Evolutionary conservation across 2,113 vertebrate genomes (phyloP).

Genomic region (Symphodus melops): DNA sequence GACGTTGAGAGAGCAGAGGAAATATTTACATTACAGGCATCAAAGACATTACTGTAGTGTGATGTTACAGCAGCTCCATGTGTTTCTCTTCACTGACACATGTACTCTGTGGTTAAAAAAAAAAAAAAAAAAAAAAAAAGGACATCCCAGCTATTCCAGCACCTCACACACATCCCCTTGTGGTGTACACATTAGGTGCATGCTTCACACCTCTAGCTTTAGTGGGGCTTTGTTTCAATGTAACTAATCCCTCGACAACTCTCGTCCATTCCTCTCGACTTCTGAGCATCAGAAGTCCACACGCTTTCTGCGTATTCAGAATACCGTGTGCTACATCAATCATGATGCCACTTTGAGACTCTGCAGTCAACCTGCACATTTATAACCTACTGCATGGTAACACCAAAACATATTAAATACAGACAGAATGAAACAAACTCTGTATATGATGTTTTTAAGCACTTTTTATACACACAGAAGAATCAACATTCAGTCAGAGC

Average conservation of each 20-base stretch:
- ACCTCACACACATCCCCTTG: conserved; percentile 30
- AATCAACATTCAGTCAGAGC: conserved; percentile 7
- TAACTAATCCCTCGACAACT: conserved; percentile 47
- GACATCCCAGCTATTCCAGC: conserved; percentile 51
- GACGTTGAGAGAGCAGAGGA: conserved; percentile 26
- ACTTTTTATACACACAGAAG: conserved; percentile 44
- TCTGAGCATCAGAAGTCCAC: conserved; percentile 14
- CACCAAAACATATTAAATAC: neutral
- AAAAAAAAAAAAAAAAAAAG: conserved; percentile 15
- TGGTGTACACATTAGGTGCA: conserved; percentile 48
- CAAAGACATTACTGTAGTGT: conserved; percentile 42
- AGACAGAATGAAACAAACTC: neutral
- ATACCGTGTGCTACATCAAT: neutral
- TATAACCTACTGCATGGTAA: neutral
- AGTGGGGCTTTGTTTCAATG: conserved; percentile 62
- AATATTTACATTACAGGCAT: conserved; percentile 59
- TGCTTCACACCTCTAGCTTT: conserved; percentile 54
- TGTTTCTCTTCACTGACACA: conserved; percentile 47
- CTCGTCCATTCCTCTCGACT: conserved; percentile 20
- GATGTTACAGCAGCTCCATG: conserved; percentile 37
- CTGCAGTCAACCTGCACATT: neutral
- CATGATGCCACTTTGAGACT: neutral
- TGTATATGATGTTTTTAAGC: conserved; percentile 22
- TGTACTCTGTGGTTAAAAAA: conserved; percentile 1
- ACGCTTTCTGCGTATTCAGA: conserved; percentile 24